Evolutionary conservation across 2,113 vertebrate genomes (phyloP).

Genomic region (Petaurus breviceps): DNA sequence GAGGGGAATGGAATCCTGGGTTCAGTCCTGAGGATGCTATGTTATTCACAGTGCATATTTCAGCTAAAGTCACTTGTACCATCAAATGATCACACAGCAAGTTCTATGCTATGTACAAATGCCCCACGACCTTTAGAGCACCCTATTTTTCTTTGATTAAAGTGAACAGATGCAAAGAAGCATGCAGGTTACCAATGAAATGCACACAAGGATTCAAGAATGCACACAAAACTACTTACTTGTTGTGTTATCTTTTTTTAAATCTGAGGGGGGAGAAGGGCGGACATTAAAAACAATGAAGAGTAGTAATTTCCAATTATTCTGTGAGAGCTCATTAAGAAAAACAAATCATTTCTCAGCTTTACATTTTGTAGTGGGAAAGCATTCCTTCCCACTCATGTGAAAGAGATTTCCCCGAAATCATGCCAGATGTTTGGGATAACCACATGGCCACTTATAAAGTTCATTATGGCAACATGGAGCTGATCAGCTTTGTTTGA

Average conservation of each 20-base stretch:
- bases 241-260: constrained; percentile 92
- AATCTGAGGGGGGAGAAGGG: constrained; percentile 87
- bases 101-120: neutral
- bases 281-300: constrained; percentile 75
- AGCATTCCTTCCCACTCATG: constrained; percentile 60
- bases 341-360: constrained; percentile 12
- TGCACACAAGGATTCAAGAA: constrained; percentile 61
- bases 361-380: constrained; percentile 54
- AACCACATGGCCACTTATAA: constrained; percentile 22
- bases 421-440: constrained; percentile 61
- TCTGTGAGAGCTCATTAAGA: constrained; percentile 32
- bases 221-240: constrained; percentile 88
- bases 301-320: constrained; percentile 15
- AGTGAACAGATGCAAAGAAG: constrained; percentile 14
- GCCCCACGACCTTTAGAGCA: neutral
- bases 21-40: neutral
- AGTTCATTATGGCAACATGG: constrained; percentile 60
- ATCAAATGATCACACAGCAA: neutral
- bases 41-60: neutral
- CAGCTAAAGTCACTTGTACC: neutral
- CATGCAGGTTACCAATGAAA: constrained; percentile 68
- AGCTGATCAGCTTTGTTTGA: constrained; percentile 31
- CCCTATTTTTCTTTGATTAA: constrained; percentile 9
- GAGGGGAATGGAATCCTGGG: neutral
- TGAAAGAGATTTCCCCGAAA: constrained; percentile 51